Evolutionary conservation across 2,888 invertebrate species (phyloP), one percentile per base, ranked within the genome.

Genomic region (Vesta saturnalis): DNA sequence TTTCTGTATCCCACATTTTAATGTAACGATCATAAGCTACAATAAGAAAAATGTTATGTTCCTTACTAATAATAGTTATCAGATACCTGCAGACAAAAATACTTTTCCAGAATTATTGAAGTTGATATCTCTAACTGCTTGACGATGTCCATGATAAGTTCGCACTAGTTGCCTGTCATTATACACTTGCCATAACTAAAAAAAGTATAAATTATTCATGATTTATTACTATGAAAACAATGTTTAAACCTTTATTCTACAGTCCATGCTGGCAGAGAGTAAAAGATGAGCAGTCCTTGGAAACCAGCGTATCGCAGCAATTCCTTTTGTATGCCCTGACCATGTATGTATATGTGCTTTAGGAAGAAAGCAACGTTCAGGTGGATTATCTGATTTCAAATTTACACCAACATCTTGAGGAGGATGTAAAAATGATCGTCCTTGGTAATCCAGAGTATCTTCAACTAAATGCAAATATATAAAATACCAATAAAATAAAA

Each of bases 1-100:
- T 95, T 86, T 99, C 99, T 0, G 99, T 99, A 84, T 99, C 99
- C 99, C 99, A 99, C 49, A 99, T 86, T 85, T 99, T 99, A 66
- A 99, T 95, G 81, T 95, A 98, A 61, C 97, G 91, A 86, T 99
- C 99, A 85, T 97, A 99, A 0, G 91, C 93, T 87, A 86, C 83
- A 75, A 87, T 85, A 30, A 86, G 80, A 67, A 54, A 70, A n/a
- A 8, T 23, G 4, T 15, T 56, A 43, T 8, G 39, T 39, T 16
- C 59, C n/a, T 30, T 30, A 58, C 18, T 14, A 52, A 68, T 15
- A 8, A 23, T 18, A 18, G 12, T 6, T 30, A 59, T 55, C 56
- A 86, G 81, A 86, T 81, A 87, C 97, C 97, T 47, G 98, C 97
- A 0, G 97, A 97, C 1, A 99, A 85, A 84, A 99, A 99, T 79